Percentiles rank a stretch among this genome's conserved stretches.
These are phyloP conservation scores for Pantala flavescens DNA, from an alignment of 1,140 invertebrate genomes.

Conservation along the genomic window DNA sequence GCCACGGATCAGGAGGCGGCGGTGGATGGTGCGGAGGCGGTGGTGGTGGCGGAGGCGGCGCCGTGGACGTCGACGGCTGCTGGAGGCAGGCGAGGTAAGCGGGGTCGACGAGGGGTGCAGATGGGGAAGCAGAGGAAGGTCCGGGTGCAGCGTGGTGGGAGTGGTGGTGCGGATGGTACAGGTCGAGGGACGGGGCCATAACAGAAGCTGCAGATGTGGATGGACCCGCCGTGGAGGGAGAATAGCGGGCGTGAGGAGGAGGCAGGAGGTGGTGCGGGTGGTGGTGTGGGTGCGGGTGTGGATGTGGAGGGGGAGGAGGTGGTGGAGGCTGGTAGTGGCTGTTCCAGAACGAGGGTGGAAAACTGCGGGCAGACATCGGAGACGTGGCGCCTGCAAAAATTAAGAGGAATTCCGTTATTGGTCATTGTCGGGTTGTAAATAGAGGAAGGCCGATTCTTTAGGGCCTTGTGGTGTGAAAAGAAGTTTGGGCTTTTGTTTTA, in stretches of 20 bases:
- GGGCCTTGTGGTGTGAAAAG: too few relatives aligned
- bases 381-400: constrained; percentile 59
- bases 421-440: too few relatives aligned
- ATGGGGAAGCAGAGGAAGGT: neutral
- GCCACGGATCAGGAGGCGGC: neutral
- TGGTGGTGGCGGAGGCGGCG: neutral
- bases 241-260: constrained; percentile 38
- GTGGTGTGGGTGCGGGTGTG: constrained; percentile 40
- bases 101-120: neutral
- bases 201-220: constrained; percentile 30
- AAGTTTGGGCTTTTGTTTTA: too few relatives aligned
- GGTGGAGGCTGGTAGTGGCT: constrained; percentile 57
- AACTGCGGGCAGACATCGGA: constrained; percentile 81
- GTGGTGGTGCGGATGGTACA: constrained; percentile 32
- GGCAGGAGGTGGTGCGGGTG: constrained; percentile 31
- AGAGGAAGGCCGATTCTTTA: too few relatives aligned
- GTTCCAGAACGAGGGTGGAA: constrained; percentile 89
- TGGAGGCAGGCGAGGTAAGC: neutral
- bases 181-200: constrained; percentile 32
- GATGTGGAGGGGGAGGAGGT: constrained; percentile 34
- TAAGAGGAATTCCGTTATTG: neutral
- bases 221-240: constrained; percentile 26
- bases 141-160: neutral
- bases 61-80: neutral
- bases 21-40: neutral